phyloP scores from a whole-genome alignment of 2,797 vertebrate species.

The Protonibea diacanthus region DNA sequence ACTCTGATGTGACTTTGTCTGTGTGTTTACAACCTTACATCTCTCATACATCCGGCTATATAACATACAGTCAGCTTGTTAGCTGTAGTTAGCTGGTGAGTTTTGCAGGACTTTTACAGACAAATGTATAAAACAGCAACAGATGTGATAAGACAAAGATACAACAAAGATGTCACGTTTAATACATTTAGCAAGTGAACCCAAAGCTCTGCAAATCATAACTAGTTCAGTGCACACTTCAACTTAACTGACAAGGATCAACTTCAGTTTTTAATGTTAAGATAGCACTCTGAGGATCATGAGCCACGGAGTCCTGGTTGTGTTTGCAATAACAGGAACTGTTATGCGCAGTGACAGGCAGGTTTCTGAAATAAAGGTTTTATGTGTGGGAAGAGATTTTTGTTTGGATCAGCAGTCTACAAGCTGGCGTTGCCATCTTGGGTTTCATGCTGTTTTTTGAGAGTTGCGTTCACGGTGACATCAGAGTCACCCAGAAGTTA shows the following conservation, averaged over 20 bases:
- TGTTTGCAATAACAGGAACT: background rate
- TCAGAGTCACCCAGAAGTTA: background rate
- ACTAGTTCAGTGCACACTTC: background rate
- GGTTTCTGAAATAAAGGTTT: too few species aligned
- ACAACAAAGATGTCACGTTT: constrained; percentile 8
- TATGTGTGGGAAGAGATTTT: too few species aligned
- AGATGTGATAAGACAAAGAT: background rate
- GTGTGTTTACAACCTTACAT: background rate
- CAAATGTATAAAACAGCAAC: background rate
- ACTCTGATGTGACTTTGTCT: background rate
- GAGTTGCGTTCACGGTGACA: too few species aligned
- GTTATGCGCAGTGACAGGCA: background rate
- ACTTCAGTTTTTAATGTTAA: background rate
- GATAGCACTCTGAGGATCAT: background rate
- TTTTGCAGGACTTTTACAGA: background rate
- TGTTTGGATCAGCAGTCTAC: too few species aligned
- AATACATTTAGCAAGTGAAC: background rate
- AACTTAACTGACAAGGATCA: background rate
- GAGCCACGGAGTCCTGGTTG: background rate
- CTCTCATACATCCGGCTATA: background rate
- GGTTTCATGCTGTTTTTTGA: too few species aligned
- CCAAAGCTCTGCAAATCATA: background rate
- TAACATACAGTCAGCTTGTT: background rate
- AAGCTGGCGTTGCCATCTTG: too few species aligned
- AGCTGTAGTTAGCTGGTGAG: background rate